Conservation (phyloP, 2,888 invertebrate genomes). For the Dendrolimus pini region DNA sequence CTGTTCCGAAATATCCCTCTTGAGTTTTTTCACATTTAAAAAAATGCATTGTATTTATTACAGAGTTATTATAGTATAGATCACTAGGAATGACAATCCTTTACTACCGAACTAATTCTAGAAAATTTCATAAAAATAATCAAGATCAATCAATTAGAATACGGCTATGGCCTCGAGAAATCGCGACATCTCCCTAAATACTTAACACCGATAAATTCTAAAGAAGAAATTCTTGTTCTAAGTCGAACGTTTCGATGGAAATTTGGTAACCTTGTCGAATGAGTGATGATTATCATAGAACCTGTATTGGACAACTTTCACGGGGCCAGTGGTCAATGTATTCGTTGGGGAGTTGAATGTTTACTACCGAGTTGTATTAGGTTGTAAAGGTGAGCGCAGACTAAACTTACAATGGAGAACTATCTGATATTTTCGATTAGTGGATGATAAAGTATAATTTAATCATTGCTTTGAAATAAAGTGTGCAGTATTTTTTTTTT, state of each 20-base stretch:
- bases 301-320: neutral
- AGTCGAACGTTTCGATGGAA: neutral
- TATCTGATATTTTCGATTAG: no score
- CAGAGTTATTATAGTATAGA: no score
- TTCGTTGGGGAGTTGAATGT: constrained; percentile 22
- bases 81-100: no score
- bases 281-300: neutral
- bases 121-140: neutral
- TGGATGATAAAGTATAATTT: no score
- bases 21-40: no score
- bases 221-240: neutral
- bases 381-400: constrained; percentile 19
- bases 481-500: no score
- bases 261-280: neutral
- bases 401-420: constrained; percentile 14
- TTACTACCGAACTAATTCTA: no score
- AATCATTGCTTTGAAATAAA: no score
- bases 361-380: no score
- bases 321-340: neutral
- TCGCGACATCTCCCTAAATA: neutral
- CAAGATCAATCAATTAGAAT: neutral
- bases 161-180: neutral
- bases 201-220: neutral
- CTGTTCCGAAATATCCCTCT: no score
- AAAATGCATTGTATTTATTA: no score